Conservation (phyloP, 2,888 invertebrate species). For the Smittia sp. region DNA sequence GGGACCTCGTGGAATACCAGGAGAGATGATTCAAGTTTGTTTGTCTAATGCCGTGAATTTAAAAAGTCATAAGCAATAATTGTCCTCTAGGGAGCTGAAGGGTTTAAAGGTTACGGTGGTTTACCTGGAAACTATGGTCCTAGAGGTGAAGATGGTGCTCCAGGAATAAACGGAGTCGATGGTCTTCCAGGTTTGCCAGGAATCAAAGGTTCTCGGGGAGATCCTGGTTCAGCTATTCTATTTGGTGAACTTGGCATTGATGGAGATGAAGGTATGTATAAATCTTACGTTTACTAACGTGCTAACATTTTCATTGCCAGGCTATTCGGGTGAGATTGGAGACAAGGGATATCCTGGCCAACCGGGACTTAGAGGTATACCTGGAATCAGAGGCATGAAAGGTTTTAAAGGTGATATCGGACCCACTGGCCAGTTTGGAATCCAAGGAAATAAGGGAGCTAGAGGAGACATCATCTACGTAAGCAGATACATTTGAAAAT, state of each 20-base stretch:
- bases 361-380: conserved; percentile 59
- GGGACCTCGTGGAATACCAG: conserved; percentile 11
- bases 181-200: conserved; percentile 53
- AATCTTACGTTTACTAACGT: too few species aligned
- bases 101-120: conserved; percentile 67
- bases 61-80: background rate
- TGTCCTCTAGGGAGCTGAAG: conserved; percentile 49
- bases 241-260: conserved; percentile 52
- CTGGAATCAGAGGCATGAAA: conserved; percentile 52
- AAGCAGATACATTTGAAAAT: conserved; percentile 14
- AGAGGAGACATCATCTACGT: conserved; percentile 53
- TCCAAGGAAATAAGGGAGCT: conserved; percentile 54
- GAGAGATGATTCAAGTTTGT: background rate
- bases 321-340: background rate
- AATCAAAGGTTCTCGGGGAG: conserved; percentile 54
- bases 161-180: conserved; percentile 54
- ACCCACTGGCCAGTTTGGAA: conserved; percentile 3
- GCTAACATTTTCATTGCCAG: background rate
- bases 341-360: conserved; percentile 57
- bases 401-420: conserved; percentile 17
- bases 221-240: conserved; percentile 50
- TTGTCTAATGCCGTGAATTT: background rate
- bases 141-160: conserved; percentile 54
- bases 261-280: conserved; percentile 55
- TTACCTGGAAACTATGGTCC: conserved; percentile 64